These are phyloP conservation scores for Hypocryptadius cinnamomeus DNA, from an alignment of 2,113 vertebrate genomes.

Conservation along the genomic window DNA sequence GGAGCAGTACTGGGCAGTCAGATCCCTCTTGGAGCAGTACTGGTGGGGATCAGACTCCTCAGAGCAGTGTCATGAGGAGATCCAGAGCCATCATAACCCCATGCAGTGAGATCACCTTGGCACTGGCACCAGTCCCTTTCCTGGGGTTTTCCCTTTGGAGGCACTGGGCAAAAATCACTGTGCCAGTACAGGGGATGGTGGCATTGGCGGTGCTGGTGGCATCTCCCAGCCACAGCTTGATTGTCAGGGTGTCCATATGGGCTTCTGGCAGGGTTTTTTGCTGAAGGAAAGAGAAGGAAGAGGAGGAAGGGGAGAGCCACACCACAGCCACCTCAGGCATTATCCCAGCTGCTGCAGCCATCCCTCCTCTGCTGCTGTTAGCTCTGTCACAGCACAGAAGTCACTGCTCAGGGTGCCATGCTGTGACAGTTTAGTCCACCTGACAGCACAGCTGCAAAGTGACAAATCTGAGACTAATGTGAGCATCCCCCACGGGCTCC, in stretches of 20 bases:
- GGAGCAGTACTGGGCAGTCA: neutral
- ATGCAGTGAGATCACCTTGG: accelerated
- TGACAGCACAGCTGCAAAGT: neutral
- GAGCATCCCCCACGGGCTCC: accelerated
- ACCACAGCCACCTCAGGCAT: neutral
- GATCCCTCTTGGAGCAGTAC: neutral
- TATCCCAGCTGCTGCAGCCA: neutral
- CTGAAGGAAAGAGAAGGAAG: neutral
- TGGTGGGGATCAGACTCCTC: neutral
- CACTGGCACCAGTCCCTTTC: neutral
- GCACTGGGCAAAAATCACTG: neutral
- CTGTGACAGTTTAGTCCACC: accelerated
- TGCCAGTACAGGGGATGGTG: neutral
- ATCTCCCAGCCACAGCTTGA: accelerated
- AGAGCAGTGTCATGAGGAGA: neutral
- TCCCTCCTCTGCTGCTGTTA: neutral
- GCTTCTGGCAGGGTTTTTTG: neutral
- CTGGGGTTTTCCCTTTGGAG: neutral
- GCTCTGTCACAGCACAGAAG: neutral
- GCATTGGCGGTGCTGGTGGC: neutral
- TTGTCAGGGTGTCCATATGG: accelerated
- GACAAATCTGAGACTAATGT: neutral
- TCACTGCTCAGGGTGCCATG: accelerated
- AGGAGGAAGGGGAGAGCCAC: neutral
- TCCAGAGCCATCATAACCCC: neutral